Conservation (phyloP, 2,888 invertebrate genomes). For the Linhomoeus sp. region DNA sequence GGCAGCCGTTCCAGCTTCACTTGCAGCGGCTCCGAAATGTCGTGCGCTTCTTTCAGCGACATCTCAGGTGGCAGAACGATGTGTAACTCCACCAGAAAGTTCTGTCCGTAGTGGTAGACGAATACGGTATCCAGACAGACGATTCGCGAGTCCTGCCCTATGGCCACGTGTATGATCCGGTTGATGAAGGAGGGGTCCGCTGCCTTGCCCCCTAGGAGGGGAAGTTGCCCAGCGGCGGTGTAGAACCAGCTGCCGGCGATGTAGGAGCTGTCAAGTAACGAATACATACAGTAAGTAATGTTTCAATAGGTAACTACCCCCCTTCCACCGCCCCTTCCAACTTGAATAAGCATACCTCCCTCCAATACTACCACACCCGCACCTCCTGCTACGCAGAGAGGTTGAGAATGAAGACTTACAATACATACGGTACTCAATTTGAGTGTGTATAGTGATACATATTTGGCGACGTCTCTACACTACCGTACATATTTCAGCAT, state of each 20-base stretch:
- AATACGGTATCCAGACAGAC: conserved; percentile 32
- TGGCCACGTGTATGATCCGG: conserved; percentile 19
- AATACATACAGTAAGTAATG: too few relatives aligned
- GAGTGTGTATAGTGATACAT: too few relatives aligned
- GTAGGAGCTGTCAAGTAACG: conserved; percentile 19
- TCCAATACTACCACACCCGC: too few relatives aligned
- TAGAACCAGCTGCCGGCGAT: conserved; percentile 22
- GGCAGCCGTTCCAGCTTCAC: conserved; percentile 29
- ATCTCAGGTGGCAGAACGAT: conserved; percentile 31
- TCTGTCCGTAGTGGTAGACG: conserved; percentile 34
- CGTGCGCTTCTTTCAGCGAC: conserved; percentile 30
- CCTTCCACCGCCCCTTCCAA: too few relatives aligned
- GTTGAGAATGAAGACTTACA: too few relatives aligned
- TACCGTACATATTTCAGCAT: too few relatives aligned
- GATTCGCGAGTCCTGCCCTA: conserved; percentile 22
- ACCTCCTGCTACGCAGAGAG: too few relatives aligned
- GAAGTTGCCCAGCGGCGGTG: conserved; percentile 20
- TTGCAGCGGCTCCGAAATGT: conserved; percentile 29
- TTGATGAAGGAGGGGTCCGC: conserved; percentile 17
- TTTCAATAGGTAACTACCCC: too few relatives aligned
- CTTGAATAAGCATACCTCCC: too few relatives aligned
- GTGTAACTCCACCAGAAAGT: conserved; percentile 26
- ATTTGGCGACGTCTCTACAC: too few relatives aligned
- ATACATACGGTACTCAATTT: too few relatives aligned
- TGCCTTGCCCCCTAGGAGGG: conserved; percentile 18